Evolutionary conservation across 2,888 invertebrate species (phyloP), one percentile per base, ranked within the genome.

Genomic region (Tuta absoluta): DNA sequence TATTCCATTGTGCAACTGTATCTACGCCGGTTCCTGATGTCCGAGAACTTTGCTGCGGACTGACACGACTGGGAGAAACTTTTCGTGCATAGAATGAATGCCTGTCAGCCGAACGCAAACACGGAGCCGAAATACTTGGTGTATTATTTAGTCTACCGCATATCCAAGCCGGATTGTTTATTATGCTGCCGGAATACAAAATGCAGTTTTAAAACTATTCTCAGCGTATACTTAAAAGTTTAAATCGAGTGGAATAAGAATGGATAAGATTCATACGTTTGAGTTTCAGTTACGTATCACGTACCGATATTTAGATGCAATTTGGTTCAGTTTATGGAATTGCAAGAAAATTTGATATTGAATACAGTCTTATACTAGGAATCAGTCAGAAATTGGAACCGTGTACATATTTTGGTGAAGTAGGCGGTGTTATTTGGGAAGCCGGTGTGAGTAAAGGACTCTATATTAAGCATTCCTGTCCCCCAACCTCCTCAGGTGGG

Each of bases 381-480:
- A 73, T 71, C 73, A 72, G 69, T 70, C 72, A 72, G 69, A 74
- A 74, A 75, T 71, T 71, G 70, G 73, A 76, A 71, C 71, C 70
- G 45, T 70, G 73, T 53, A 7, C 75, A 77, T 65, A 66, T 48
- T 63, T 79, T 78, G 81, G 82, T 76, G 71, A 80, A 82, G 80
- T 81, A 81, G 78, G 86, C 83, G 80, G 81, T 90, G 87, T 90
- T 91, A 90, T 91, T 88, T 84, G 82, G 82, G 77, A 81, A 82
- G 81, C 85, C 82, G 84, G 81, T 89, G 87, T 85, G 85, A 85
- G 87, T 86, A 88, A 89, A 88, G 85, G 87, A 86, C 85, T 86
- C 83, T 89, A 90, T 91, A 91, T 91, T 91, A 90, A 89, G 90
- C 86, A 91, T 91, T 91, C 89, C 88, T 85, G 83, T 84, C 84